These are phyloP conservation scores for Embidobia sp. DNA, from an alignment of 2,888 invertebrate genomes.

Conservation along the genomic window DNA sequence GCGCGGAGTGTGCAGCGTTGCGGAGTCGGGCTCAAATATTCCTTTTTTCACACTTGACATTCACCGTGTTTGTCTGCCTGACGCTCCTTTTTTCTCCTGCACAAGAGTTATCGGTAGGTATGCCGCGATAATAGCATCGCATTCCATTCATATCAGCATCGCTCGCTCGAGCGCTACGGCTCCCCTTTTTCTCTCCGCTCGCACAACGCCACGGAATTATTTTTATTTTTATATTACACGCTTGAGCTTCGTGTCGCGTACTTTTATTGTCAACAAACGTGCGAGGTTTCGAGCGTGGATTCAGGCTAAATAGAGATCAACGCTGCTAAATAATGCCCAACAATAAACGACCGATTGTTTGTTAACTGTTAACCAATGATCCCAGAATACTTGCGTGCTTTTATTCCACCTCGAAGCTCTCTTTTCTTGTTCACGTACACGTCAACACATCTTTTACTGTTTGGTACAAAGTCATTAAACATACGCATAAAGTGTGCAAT, in stretches of 20 bases:
- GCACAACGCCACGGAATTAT: conserved; percentile 23
- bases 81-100: conserved; percentile 55
- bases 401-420: too few relatives aligned
- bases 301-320: conserved; percentile 5
- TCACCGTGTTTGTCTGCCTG: conserved; percentile 39
- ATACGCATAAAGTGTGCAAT: too few relatives aligned
- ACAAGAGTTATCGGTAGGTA: conserved; percentile 76
- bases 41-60: conserved; percentile 39
- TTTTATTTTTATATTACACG: conserved; percentile 32
- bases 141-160: conserved; percentile 79
- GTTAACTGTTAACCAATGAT: too few relatives aligned
- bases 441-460: too few relatives aligned
- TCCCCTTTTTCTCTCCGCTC: neutral
- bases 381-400: too few relatives aligned
- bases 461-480: too few relatives aligned
- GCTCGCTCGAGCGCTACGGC: conserved; percentile 39
- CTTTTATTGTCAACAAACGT: conserved; percentile 29
- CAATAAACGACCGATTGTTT: too few relatives aligned
- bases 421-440: too few relatives aligned
- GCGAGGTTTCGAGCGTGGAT: conserved; percentile 8
- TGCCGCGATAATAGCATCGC: conserved; percentile 77
- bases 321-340: neutral
- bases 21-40: too few relatives aligned
- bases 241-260: conserved; percentile 20
- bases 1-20: too few relatives aligned